Evolutionary conservation across 2,888 invertebrate species (phyloP).

Genomic region (Spialia ferax): DNA sequence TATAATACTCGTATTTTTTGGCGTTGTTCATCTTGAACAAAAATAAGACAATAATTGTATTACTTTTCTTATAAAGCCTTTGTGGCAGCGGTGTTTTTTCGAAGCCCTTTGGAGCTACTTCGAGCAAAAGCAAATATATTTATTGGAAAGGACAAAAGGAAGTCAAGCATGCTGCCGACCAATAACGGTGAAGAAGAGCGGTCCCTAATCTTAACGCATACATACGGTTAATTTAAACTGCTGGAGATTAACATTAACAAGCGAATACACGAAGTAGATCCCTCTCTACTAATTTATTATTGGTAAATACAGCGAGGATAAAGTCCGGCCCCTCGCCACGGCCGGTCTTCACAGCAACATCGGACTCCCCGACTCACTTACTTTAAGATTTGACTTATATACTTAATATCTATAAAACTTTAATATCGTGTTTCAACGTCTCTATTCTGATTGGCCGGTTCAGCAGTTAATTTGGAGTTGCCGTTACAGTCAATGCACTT

Average conservation of each 20-base stretch:
- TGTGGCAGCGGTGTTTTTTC: too few species aligned
- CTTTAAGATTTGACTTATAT: constrained; percentile 53
- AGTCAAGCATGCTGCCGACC: constrained; percentile 84
- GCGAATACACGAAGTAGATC: constrained; percentile 84
- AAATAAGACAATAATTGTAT: too few species aligned
- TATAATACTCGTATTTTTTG: too few species aligned
- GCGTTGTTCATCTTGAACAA: too few species aligned
- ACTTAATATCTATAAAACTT: constrained; percentile 56
- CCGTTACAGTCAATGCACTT: constrained; percentile 74
- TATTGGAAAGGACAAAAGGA: constrained; percentile 67
- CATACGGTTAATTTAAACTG: constrained; percentile 85
- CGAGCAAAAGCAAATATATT: neutral
- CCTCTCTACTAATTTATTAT: constrained; percentile 71
- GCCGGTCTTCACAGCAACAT: constrained; percentile 82
- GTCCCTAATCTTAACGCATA: constrained; percentile 86
- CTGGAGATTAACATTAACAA: constrained; percentile 83
- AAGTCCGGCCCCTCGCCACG: constrained; percentile 82
- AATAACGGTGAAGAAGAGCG: constrained; percentile 79
- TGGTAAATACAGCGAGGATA: constrained; percentile 75
- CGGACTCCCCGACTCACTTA: constrained; percentile 74
- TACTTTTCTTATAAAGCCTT: too few species aligned
- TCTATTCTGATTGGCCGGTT: constrained; percentile 63
- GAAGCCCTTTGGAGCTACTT: neutral
- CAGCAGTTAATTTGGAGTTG: constrained; percentile 51
- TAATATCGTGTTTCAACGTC: constrained; percentile 67